These are phyloP conservation scores for Nomada hirtipes DNA, from an alignment of 2,888 invertebrate genomes.

Conservation along the genomic window DNA sequence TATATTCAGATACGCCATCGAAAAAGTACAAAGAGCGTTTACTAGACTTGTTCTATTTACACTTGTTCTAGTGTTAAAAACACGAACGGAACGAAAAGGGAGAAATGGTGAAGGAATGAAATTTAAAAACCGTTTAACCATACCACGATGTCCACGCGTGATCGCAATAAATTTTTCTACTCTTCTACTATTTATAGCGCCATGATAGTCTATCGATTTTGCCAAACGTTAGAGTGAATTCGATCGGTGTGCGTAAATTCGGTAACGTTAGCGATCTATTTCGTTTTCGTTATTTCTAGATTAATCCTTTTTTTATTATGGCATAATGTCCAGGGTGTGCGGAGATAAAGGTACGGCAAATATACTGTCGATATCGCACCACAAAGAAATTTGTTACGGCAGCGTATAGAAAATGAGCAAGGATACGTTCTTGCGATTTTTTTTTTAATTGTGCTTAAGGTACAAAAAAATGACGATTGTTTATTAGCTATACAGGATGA, in stretches of 20 bases:
- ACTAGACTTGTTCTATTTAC: slow-evolving; percentile 41
- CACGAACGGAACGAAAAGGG: background rate
- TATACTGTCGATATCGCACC: background rate
- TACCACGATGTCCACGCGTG: slow-evolving; percentile 28
- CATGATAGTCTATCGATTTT: slow-evolving; percentile 32
- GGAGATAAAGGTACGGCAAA: background rate
- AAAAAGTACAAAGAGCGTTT: slow-evolving; percentile 69
- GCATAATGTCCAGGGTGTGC: background rate
- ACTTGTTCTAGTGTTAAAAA: slow-evolving; percentile 48
- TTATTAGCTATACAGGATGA: slow-evolving; percentile 7
- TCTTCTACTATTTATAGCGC: slow-evolving; percentile 68
- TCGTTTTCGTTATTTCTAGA: slow-evolving; percentile 9
- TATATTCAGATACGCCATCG: slow-evolving; percentile 57
- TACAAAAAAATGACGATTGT: background rate
- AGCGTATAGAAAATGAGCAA: background rate
- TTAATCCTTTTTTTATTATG: background rate
- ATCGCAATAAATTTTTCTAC: slow-evolving; percentile 63
- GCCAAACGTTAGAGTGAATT: slow-evolving; percentile 26
- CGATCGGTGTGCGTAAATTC: slow-evolving; percentile 2
- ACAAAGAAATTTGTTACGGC: background rate
- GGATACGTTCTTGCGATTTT: slow-evolving; percentile 8
- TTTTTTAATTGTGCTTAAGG: background rate
- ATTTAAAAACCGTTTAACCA: slow-evolving; percentile 35
- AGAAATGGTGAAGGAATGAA: background rate
- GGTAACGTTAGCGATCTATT: slow-evolving; percentile 1